phyloP scores from a whole-genome alignment of 2,113 vertebrate species.

The Phyllostomus hastatus region DNA sequence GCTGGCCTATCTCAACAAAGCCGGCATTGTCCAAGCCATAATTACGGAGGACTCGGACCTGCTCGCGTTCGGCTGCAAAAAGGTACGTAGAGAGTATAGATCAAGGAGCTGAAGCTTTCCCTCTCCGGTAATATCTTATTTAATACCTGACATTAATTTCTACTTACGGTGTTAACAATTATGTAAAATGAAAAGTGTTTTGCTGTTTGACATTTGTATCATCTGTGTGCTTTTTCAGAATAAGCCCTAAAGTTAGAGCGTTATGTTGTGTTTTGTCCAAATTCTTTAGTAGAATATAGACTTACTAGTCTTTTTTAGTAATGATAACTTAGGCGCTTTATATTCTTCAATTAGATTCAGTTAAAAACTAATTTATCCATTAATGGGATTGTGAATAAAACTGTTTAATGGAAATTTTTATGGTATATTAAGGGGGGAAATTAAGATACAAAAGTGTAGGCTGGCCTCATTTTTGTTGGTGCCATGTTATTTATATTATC shows the following conservation, averaged over 20 bases:
- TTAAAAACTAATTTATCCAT: background rate
- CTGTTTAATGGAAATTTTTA: background rate
- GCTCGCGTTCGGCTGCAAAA: conserved; percentile 97
- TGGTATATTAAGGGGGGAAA: background rate
- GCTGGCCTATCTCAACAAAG: conserved; percentile 93
- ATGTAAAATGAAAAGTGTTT: background rate
- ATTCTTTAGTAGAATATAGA: background rate
- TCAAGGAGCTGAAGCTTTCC: background rate
- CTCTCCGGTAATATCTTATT: background rate
- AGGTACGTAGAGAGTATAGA: conserved; percentile 79
- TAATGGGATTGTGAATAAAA: background rate
- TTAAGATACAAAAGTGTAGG: background rate
- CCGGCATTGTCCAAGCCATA: conserved; percentile 91
- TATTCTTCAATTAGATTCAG: background rate
- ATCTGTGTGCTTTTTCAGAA: background rate
- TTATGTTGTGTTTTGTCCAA: background rate
- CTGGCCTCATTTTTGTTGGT: background rate
- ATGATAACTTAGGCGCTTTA: background rate
- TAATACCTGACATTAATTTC: background rate
- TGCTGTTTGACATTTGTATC: background rate
- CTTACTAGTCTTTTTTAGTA: background rate
- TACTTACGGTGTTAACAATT: background rate
- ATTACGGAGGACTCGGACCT: conserved; percentile 98
- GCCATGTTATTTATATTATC: background rate
- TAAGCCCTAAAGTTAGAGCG: background rate